phyloP scores from a whole-genome alignment of 1,140 invertebrate species.

The Aphelenchoides fujianensis region DNA sequence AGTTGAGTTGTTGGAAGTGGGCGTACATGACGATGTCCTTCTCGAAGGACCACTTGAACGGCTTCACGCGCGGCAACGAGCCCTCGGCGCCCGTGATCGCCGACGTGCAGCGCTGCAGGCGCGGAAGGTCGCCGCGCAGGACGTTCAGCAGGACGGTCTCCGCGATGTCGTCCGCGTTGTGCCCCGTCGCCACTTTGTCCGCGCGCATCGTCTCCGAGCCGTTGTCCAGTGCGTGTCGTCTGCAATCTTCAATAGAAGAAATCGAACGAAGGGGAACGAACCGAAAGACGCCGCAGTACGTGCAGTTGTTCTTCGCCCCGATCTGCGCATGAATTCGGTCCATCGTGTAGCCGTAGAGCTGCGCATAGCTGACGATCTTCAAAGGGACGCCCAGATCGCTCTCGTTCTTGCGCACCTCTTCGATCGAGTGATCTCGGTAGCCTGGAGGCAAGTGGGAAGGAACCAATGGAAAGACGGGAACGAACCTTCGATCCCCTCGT shows the following conservation, averaged over 20 bases:
- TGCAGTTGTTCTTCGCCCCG: conserved; percentile 93
- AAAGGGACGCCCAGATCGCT: conserved; percentile 90
- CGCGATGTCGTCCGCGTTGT: conserved; percentile 99
- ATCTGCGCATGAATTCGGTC: conserved; percentile 92
- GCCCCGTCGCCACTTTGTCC: conserved; percentile 86
- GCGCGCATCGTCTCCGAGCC: conserved; percentile 72
- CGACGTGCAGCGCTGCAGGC: conserved; percentile 71
- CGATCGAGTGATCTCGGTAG: conserved; percentile 93
- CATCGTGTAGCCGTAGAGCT: conserved; percentile 99
- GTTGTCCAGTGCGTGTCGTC: conserved; percentile 76
- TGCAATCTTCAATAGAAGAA: too few relatives aligned
- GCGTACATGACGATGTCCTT: conserved; percentile 97
- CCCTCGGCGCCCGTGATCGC: conserved; percentile 72
- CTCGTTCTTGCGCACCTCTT: conserved; percentile 71
- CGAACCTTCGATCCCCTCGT: conserved; percentile 86
- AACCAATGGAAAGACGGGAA: conserved; percentile 61
- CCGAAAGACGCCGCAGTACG: conserved; percentile 59
- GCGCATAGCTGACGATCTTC: conserved; percentile 94
- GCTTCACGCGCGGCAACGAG: conserved; percentile 83
- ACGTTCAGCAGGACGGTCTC: conserved; percentile 76
- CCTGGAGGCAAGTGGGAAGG: conserved; percentile 67
- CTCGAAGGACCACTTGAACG: conserved; percentile 96
- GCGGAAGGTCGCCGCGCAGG: conserved; percentile 87
- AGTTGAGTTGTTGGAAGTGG: conserved; percentile 85
- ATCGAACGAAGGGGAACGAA: too few relatives aligned